A percentile compares a stretch with the other conserved stretches of the same genome.
phyloP scores from a whole-genome alignment of 2,888 invertebrate genomes.

The Empis livida region DNA sequence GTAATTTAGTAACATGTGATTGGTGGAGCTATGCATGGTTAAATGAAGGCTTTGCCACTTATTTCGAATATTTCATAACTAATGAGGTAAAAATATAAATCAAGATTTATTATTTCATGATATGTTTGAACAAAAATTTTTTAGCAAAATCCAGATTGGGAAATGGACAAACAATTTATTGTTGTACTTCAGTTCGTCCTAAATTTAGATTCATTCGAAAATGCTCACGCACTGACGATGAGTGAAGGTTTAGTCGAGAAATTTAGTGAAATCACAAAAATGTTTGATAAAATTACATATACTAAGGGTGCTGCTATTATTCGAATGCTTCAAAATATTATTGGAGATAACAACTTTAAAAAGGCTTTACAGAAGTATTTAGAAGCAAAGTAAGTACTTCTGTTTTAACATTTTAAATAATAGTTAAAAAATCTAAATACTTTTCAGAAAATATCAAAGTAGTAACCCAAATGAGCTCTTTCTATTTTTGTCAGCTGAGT shows the following conservation, averaged over 20 bases:
- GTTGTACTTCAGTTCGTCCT: conserved; percentile 54
- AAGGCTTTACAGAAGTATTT: conserved; percentile 44
- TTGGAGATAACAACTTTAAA: conserved; percentile 41
- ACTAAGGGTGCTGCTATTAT: conserved; percentile 51
- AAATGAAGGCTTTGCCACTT: conserved; percentile 55
- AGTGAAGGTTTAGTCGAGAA: conserved; percentile 24
- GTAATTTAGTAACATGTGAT: conserved; percentile 43
- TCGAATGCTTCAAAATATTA: conserved; percentile 51
- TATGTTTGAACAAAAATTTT: conserved; percentile 39
- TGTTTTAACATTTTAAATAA: not conserved
- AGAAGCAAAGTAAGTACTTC: conserved; percentile 33
- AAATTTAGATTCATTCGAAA: conserved; percentile 42
- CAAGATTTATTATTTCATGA: conserved; percentile 22
- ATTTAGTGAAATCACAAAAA: too few relatives aligned
- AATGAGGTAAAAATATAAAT: conserved; percentile 18
- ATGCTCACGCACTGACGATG: conserved; percentile 44
- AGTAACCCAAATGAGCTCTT: conserved; percentile 42
- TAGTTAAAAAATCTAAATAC: not conserved
- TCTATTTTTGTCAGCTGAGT: conserved; percentile 30
- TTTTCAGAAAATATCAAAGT: conserved; percentile 22
- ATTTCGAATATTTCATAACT: conserved; percentile 56
- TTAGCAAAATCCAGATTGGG: conserved; percentile 46
- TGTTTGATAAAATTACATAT: conserved; percentile 39
- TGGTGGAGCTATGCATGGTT: conserved; percentile 48
- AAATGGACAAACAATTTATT: conserved; percentile 55